Percentiles rank a stretch among this genome's conserved stretches.
These are phyloP conservation scores for Zaprionus lineosus DNA, from an alignment of 2,888 invertebrate genomes.

Conservation along the genomic window DNA sequence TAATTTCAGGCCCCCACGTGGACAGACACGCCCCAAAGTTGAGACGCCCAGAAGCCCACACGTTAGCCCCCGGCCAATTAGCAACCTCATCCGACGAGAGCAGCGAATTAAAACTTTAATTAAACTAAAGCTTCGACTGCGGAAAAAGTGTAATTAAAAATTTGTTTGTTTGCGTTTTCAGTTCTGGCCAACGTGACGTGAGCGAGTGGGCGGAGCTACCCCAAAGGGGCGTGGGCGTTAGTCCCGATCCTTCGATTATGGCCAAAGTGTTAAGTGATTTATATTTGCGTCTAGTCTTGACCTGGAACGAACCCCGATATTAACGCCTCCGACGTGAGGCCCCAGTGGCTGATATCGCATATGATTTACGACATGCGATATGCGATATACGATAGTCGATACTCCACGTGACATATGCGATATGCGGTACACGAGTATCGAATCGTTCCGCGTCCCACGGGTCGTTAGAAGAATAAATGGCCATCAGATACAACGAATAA, in stretches of 20 bases:
- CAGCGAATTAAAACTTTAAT: too few relatives aligned
- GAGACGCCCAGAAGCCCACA: conserved; percentile 8
- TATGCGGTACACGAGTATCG: too few relatives aligned
- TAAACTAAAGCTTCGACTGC: background rate
- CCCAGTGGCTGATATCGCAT: too few relatives aligned
- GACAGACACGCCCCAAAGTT: too few relatives aligned
- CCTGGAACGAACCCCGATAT: conserved; percentile 43
- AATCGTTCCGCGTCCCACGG: too few relatives aligned
- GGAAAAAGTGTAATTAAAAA: conserved; percentile 31
- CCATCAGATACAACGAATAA: conserved; percentile 47
- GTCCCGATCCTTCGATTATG: conserved; percentile 46
- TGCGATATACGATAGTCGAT: too few relatives aligned
- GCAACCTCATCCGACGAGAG: background rate
- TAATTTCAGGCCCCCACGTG: conserved; percentile 16
- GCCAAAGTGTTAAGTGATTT: conserved; percentile 64
- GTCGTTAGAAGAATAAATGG: conserved; percentile 34
- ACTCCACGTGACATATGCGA: too few relatives aligned
- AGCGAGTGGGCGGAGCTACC: too few relatives aligned
- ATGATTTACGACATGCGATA: too few relatives aligned
- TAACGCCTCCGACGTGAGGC: conserved; percentile 9
- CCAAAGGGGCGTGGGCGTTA: conserved; percentile 7
- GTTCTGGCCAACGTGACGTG: too few relatives aligned
- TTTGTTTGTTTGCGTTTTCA: conserved; percentile 30
- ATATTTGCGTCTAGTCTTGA: conserved; percentile 62
- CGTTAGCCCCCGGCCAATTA: conserved; percentile 32